phyloP scores from a whole-genome alignment of 2,797 vertebrate genomes.

The Pantherophis vulpinus region DNA sequence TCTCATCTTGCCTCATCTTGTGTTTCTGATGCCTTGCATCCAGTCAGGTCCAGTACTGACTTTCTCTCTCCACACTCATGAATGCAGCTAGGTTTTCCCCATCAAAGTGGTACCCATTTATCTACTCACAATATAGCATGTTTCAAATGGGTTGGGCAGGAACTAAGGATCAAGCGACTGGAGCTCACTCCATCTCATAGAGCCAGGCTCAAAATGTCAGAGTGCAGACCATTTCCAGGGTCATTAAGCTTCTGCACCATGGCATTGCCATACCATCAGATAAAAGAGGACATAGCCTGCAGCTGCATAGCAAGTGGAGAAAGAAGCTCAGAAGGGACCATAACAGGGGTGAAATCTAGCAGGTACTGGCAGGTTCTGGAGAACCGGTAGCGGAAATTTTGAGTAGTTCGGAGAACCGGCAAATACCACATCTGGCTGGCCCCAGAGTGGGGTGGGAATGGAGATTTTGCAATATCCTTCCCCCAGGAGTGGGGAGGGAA shows the following conservation, averaged over 20 bases:
- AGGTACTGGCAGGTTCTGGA: no score
- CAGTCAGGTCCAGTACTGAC: background rate
- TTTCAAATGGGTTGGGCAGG: background rate
- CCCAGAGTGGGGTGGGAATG: no score
- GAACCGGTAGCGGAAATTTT: no score
- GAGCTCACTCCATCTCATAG: background rate
- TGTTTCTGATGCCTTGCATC: background rate
- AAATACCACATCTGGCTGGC: no score
- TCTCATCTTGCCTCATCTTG: background rate
- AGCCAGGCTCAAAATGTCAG: background rate
- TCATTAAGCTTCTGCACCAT: background rate
- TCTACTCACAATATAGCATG: background rate
- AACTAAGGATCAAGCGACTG: background rate
- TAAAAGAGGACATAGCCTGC: background rate
- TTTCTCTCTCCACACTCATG: background rate
- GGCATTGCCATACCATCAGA: background rate
- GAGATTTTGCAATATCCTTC: no score
- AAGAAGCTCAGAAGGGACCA: background rate
- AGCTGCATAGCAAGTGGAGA: background rate
- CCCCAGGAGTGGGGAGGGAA: no score
- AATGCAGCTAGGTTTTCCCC: background rate
- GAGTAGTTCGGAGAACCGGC: no score
- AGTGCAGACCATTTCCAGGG: background rate
- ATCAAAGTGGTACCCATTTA: background rate
- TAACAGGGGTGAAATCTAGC: background rate